Conservation (phyloP, 2,888 invertebrate species). For the Eristalis pertinax region DNA sequence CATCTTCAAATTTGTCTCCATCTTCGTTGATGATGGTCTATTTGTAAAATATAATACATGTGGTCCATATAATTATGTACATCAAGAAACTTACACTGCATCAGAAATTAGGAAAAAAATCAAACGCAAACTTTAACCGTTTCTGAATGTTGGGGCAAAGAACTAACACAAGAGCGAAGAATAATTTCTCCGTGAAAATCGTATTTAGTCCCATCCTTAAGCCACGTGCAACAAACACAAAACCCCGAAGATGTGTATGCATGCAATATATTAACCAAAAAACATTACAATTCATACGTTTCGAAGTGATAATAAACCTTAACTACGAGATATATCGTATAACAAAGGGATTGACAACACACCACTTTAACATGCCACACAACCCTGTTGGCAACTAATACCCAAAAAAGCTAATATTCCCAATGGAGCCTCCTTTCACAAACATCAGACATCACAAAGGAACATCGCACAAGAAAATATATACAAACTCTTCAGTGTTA, state of each 20-base stretch:
- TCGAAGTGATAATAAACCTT: neutral
- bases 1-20: too few relatives aligned
- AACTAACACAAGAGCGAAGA: too few relatives aligned
- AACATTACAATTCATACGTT: neutral
- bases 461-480: neutral
- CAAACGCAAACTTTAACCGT: too few relatives aligned
- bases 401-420: slow-evolving; percentile 6
- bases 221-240: too few relatives aligned
- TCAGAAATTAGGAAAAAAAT: too few relatives aligned
- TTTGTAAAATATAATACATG: too few relatives aligned
- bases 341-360: neutral
- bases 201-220: too few relatives aligned
- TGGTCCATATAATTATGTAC: too few relatives aligned
- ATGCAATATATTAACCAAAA: neutral
- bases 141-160: too few relatives aligned
- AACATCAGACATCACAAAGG: slow-evolving; percentile 11
- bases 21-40: too few relatives aligned
- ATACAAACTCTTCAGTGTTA: neutral
- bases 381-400: neutral
- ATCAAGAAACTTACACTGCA: too few relatives aligned
- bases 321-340: neutral
- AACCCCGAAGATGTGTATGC: neutral
- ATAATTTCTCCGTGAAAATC: too few relatives aligned
- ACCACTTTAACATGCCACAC: neutral
- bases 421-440: neutral